Conservation (phyloP, 1,140 invertebrate genomes). For the Orius insidiosus region DNA sequence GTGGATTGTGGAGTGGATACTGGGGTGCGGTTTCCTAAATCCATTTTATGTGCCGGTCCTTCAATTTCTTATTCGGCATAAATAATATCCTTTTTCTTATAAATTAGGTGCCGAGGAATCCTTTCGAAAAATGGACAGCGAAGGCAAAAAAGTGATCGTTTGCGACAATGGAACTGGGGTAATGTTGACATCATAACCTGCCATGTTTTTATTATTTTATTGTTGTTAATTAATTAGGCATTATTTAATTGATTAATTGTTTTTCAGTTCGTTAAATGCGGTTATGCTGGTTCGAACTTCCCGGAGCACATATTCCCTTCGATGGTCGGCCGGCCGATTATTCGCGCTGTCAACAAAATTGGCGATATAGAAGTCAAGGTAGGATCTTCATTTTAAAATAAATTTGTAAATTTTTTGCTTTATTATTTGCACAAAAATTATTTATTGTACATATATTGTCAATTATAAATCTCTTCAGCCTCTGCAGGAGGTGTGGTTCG, state of each 20-base stretch:
- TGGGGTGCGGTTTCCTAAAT: no score
- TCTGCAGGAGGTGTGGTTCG: background rate
- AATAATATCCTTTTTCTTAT: no score
- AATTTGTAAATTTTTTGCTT: constrained; percentile 18
- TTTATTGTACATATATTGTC: background rate
- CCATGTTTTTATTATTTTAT: background rate
- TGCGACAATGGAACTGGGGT: constrained; percentile 98
- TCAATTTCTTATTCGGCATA: no score
- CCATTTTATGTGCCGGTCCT: no score
- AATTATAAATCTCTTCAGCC: no score
- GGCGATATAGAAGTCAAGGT: constrained; percentile 99
- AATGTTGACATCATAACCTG: constrained; percentile 28
- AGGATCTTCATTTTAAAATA: constrained; percentile 25
- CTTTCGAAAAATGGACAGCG: constrained; percentile 64
- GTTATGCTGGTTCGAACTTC: constrained; percentile 98
- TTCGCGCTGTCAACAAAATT: constrained; percentile 92
- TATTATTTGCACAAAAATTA: constrained; percentile 10
- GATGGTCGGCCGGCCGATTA: constrained; percentile 94
- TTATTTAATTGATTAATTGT: constrained; percentile 3
- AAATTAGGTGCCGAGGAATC: no score
- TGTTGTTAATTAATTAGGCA: no score
- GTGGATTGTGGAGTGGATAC: no score
- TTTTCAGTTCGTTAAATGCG: constrained; percentile 95
- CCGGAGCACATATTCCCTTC: constrained; percentile 98
- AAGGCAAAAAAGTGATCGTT: constrained; percentile 92